Percentiles rank a stretch among this genome's conserved stretches.
Conservation (phyloP, 2,113 vertebrate genomes). For the Limanda limanda region DNA sequence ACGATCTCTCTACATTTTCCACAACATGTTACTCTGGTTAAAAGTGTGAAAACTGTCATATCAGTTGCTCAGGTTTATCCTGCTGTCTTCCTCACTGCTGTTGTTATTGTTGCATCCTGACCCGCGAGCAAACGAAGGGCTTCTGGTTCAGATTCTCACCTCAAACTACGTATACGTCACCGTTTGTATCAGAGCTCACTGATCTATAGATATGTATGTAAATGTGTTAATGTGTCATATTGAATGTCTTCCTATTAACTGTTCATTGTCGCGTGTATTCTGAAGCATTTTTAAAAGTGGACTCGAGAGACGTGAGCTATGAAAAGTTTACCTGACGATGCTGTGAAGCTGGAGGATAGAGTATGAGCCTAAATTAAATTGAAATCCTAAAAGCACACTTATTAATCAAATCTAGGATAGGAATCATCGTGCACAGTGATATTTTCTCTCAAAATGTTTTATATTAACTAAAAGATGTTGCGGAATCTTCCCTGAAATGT, state of each 20-base stretch:
- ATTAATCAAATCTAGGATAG: slow-evolving; percentile 3
- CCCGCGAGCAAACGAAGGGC: slow-evolving; percentile 39
- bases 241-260: slow-evolving; percentile 71
- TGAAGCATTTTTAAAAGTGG: slow-evolving; percentile 36
- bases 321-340: slow-evolving; percentile 7
- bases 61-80: background rate
- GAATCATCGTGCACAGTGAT: background rate
- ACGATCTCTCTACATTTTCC: too few species aligned
- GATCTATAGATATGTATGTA: slow-evolving; percentile 65
- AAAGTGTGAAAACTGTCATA: background rate
- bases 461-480: background rate
- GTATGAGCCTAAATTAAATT: background rate
- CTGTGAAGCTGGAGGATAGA: slow-evolving; percentile 17
- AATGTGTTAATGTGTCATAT: slow-evolving; percentile 66
- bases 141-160: slow-evolving; percentile 51
- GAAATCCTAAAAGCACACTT: slow-evolving; percentile 41
- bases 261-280: slow-evolving; percentile 55
- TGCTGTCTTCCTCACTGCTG: slow-evolving; percentile 3
- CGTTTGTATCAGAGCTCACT: slow-evolving; percentile 49
- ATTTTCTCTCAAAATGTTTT: slow-evolving; percentile 25
- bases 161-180: slow-evolving; percentile 25
- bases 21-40: too few species aligned
- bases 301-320: slow-evolving; percentile 2
- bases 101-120: slow-evolving; percentile 45
- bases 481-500: slow-evolving; percentile 3